A percentile compares a stretch with the other conserved stretches of the same genome.
Evolutionary conservation across 2,888 invertebrate species (phyloP).

Genomic region (Pecten maximus): DNA sequence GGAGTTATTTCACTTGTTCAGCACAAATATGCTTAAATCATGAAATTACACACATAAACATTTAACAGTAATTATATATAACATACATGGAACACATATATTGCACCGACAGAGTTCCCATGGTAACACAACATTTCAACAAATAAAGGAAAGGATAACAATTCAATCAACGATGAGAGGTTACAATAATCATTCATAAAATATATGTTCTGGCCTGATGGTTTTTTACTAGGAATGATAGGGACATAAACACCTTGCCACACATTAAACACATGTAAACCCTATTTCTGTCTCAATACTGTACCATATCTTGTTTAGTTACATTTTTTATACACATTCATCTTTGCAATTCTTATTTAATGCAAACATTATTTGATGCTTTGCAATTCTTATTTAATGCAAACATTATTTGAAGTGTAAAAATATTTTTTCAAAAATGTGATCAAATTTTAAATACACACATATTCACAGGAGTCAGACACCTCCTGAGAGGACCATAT

Average conservation of each 20-base stretch:
- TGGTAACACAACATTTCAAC: not conserved
- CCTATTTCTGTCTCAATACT: no score
- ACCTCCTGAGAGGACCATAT: no score
- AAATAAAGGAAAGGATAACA: not conserved
- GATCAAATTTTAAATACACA: no score
- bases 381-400: no score
- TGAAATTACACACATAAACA: not conserved
- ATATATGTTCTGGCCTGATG: not conserved
- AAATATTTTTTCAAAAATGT: no score
- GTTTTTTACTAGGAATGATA: slow-evolving; percentile 6
- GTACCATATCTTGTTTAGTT: not conserved
- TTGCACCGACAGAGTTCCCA: not conserved
- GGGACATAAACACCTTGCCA: not conserved
- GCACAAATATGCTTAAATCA: not conserved
- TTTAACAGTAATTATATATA: not conserved
- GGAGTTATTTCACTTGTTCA: no score
- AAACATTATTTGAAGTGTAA: no score
- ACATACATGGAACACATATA: not conserved
- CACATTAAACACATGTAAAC: no score
- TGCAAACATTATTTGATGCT: no score
- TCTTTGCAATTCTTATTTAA: no score
- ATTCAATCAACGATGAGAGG: not conserved
- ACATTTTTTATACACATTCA: no score
- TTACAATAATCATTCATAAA: not conserved
- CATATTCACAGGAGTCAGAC: no score